Percentiles rank a stretch among this genome's conserved stretches.
Conservation (phyloP, 2,113 vertebrate species). For the Lophura nycthemera region DNA sequence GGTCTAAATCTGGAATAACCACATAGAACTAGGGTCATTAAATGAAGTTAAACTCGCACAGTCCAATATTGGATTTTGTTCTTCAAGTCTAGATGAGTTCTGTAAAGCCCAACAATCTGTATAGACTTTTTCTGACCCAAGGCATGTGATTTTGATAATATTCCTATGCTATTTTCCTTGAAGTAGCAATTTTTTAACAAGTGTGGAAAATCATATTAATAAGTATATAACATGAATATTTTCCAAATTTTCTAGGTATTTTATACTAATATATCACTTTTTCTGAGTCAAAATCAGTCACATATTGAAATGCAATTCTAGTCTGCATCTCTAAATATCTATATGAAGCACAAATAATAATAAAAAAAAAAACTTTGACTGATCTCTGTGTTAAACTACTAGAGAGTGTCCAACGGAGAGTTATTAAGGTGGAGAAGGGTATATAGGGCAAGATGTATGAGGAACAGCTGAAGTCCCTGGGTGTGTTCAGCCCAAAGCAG, state of each 20-base stretch:
- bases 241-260: not conserved
- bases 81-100: conserved; percentile 27
- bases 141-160: not conserved
- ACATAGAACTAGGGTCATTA: not conserved
- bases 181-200: not conserved
- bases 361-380: not conserved
- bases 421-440: not conserved
- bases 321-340: not conserved
- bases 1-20: not conserved
- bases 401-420: not conserved
- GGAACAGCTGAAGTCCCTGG: not conserved
- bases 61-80: conserved; percentile 31
- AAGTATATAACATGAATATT: not conserved
- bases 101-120: not conserved
- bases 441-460: not conserved
- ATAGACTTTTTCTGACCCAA: not conserved
- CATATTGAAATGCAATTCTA: conserved; percentile 6
- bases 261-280: not conserved
- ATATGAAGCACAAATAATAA: conserved; percentile 22
- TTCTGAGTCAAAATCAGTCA: not conserved
- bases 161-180: conserved; percentile 14
- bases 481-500: not conserved
- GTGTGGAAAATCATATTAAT: not conserved
- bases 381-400: not conserved
- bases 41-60: not conserved